Conservation (phyloP, 35 echinoderm and acorn worm species). For the Ptychodera flava region DNA sequence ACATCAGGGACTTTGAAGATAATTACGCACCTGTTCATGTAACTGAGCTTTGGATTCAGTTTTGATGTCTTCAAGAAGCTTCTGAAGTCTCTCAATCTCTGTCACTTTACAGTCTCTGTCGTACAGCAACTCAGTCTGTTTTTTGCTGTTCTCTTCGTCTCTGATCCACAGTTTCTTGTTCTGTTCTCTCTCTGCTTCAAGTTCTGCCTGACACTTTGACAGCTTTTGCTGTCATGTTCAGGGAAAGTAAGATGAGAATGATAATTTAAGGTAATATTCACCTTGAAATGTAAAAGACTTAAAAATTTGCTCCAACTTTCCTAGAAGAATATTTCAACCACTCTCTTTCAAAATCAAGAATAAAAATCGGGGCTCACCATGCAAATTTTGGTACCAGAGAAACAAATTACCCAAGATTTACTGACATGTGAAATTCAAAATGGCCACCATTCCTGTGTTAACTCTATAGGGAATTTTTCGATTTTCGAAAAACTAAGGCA, state of each 20-base stretch:
- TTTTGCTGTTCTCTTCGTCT: conserved; percentile 1
- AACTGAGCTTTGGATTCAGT: not conserved
- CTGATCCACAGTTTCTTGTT: conserved; percentile 18
- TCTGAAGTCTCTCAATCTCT: conserved; percentile 6
- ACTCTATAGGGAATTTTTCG: too few relatives aligned
- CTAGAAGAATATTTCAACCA: too few relatives aligned
- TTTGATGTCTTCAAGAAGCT: not conserved
- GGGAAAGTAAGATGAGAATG: not conserved
- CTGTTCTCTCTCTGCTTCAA: conserved; percentile 6
- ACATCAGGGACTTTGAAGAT: too few relatives aligned
- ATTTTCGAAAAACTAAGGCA: too few relatives aligned
- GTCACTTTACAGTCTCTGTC: not conserved
- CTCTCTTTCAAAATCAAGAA: too few relatives aligned
- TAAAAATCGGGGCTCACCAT: too few relatives aligned
- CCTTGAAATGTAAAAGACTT: too few relatives aligned
- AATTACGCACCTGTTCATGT: not conserved
- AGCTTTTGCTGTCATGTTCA: not conserved
- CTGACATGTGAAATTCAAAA: too few relatives aligned
- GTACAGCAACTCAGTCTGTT: not conserved
- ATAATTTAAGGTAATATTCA: not conserved
- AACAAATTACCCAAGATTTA: too few relatives aligned
- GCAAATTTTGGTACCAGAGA: too few relatives aligned
- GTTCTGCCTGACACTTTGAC: not conserved
- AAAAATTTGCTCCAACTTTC: too few relatives aligned
- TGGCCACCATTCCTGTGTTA: too few relatives aligned